Conservation (phyloP, 2,888 invertebrate genomes). For the Latrodectus elegans region DNA sequence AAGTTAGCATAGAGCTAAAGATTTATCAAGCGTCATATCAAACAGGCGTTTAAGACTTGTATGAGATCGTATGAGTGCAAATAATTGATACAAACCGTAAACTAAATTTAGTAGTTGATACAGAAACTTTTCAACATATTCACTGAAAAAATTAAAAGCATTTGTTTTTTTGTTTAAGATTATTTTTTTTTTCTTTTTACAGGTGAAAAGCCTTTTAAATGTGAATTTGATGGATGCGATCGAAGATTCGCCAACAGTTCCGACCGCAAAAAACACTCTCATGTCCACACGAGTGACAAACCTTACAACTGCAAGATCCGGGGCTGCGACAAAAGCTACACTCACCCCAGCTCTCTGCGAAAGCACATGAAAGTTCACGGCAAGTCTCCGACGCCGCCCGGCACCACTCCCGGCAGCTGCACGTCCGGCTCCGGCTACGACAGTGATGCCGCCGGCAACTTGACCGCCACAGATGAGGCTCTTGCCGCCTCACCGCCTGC, state of each 20-base stretch:
- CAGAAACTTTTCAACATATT: no score
- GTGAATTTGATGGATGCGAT: constrained; percentile 98
- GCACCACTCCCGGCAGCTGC: constrained; percentile 32
- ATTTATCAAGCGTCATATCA: no score
- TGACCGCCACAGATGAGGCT: background rate
- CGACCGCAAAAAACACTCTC: constrained; percentile 99
- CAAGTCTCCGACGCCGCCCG: constrained; percentile 80
- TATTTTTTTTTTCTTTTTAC: constrained; percentile 76
- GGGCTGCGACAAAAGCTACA: constrained; percentile 99
- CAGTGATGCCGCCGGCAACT: constrained; percentile 29
- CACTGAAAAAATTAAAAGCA: no score
- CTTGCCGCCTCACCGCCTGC: constrained; percentile 12
- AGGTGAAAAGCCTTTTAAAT: constrained; percentile 99
- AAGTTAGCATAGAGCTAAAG: no score
- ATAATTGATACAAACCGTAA: no score
- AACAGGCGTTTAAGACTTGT: no score
- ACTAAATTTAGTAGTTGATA: no score
- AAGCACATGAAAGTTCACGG: constrained; percentile 96
- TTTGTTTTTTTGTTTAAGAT: no score
- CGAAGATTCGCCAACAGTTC: constrained; percentile 98
- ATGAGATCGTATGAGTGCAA: no score
- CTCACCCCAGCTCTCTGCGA: constrained; percentile 96
- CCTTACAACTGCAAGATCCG: constrained; percentile 97
- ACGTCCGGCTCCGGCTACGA: constrained; percentile 63
- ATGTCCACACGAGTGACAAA: constrained; percentile 99